Evolutionary conservation across 1,140 invertebrate genomes (phyloP).

Genomic region (Periplaneta americana): DNA sequence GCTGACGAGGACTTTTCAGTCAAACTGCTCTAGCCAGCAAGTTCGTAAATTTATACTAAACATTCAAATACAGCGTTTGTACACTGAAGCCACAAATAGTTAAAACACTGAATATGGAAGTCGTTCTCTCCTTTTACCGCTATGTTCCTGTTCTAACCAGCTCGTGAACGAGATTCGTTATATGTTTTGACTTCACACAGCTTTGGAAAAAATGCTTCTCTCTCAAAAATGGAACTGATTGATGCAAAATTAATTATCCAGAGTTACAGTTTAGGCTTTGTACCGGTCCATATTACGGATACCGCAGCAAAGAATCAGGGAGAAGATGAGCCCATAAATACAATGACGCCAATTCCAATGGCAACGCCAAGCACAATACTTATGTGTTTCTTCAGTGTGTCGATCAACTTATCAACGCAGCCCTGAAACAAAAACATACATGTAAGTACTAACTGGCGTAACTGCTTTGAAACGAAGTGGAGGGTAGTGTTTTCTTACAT

Average conservation of each 20-base stretch:
- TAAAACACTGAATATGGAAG: not conserved
- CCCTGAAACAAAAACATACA: slow-evolving; percentile 53
- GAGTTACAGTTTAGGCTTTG: slow-evolving; percentile 51
- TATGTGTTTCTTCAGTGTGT: slow-evolving; percentile 51
- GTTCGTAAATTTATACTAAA: not conserved
- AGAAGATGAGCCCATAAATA: slow-evolving; percentile 73
- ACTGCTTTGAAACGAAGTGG: too few species aligned
- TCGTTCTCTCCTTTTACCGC: too few species aligned
- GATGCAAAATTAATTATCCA: not conserved
- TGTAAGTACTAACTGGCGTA: too few species aligned
- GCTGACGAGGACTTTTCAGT: not conserved
- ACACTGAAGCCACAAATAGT: not conserved
- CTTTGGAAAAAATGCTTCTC: not conserved
- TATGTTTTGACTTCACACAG: not conserved
- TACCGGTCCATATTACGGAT: slow-evolving; percentile 59
- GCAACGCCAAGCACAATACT: slow-evolving; percentile 56
- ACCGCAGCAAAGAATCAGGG: slow-evolving; percentile 71
- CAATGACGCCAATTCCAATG: slow-evolving; percentile 56
- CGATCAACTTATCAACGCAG: slow-evolving; percentile 63
- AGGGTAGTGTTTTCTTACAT: too few species aligned
- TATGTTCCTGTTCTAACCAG: not conserved
- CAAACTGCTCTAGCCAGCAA: not conserved
- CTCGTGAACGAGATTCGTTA: not conserved
- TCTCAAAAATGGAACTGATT: not conserved
- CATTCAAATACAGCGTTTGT: not conserved